A percentile compares a stretch with the other conserved stretches of the same genome.
Conservation (phyloP, 2,888 invertebrate genomes). For the Melipona beecheii region DNA sequence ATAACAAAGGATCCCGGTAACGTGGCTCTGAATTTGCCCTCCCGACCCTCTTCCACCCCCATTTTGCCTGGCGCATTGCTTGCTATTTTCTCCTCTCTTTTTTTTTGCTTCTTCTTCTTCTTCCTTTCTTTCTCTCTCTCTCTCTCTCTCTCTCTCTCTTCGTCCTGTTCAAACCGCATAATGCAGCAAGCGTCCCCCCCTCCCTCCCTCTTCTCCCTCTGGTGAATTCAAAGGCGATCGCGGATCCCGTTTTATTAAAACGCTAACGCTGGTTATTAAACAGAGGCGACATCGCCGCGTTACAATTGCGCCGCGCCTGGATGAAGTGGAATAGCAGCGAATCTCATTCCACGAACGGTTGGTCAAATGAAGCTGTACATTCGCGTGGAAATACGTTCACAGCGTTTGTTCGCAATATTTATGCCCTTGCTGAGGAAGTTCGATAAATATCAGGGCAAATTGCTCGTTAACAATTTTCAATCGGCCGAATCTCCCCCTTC, state of each 20-base stretch:
- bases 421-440: background rate
- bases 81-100: background rate
- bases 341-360: background rate
- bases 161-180: slow-evolving; percentile 27
- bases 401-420: background rate
- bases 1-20: slow-evolving; percentile 67
- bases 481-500: background rate
- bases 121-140: background rate
- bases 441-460: slow-evolving; percentile 4
- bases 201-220: no score
- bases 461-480: slow-evolving; percentile 9
- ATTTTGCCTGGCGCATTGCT: slow-evolving; percentile 24
- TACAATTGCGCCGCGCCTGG: background rate
- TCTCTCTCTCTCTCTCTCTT: background rate
- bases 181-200: slow-evolving; percentile 53
- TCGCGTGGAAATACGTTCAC: background rate
- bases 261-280: slow-evolving; percentile 33
- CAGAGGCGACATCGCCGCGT: slow-evolving; percentile 3
- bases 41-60: background rate
- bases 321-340: background rate
- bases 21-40: slow-evolving; percentile 61
- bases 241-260: slow-evolving; percentile 59
- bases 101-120: background rate
- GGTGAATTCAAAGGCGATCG: slow-evolving; percentile 61
- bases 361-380: background rate